Percentiles rank a stretch among this genome's conserved stretches.
Evolutionary conservation across 2,113 vertebrate species (phyloP).

Genomic region (Sylvietta virens): DNA sequence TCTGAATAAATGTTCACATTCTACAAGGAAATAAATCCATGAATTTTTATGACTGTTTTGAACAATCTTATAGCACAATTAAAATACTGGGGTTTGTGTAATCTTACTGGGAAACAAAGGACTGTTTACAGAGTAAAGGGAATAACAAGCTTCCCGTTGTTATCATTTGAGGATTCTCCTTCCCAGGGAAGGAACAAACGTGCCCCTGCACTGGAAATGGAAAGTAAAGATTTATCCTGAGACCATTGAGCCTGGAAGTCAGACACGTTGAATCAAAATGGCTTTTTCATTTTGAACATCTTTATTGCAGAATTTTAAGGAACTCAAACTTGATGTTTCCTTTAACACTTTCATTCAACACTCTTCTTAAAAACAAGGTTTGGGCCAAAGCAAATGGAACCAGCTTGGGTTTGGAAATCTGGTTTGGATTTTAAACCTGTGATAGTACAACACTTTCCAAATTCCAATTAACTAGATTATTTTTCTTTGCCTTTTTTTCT

Average conservation of each 20-base stretch:
- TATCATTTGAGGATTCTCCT: neutral
- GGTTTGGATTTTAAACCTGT: slow-evolving; percentile 4
- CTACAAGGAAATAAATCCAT: neutral
- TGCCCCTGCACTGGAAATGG: neutral
- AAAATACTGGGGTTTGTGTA: neutral
- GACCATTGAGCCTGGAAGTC: neutral
- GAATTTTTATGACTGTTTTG: neutral
- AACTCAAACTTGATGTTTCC: neutral
- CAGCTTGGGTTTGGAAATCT: slow-evolving; percentile 11
- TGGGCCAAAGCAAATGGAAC: slow-evolving; percentile 16
- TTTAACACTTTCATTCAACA: neutral
- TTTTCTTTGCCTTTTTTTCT: neutral
- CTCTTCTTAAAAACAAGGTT: neutral
- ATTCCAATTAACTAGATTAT: slow-evolving; percentile 14
- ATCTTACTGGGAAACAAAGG: neutral
- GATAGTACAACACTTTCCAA: neutral
- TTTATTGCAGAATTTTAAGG: neutral
- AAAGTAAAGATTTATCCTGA: neutral
- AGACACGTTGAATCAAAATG: neutral
- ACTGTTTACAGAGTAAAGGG: neutral
- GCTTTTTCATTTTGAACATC: neutral
- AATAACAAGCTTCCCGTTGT: fast-evolving
- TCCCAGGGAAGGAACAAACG: neutral
- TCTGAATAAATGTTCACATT: neutral
- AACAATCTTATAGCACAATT: neutral